These are phyloP conservation scores for Danaus plexippus DNA, from an alignment of 1,140 invertebrate genomes.

Conservation along the genomic window DNA sequence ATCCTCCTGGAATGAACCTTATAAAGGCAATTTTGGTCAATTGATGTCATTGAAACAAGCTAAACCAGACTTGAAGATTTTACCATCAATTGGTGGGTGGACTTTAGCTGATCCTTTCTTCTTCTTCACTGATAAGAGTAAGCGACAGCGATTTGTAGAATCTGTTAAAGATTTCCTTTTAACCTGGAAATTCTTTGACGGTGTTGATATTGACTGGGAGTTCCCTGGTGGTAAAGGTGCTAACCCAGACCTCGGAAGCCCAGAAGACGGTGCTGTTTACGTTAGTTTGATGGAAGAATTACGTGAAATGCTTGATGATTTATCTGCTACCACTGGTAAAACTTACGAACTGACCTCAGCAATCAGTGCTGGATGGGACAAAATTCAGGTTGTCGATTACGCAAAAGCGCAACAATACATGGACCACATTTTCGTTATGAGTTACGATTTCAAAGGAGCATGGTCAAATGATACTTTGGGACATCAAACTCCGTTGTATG, in stretches of 20 bases:
- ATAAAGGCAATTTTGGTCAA: conserved; percentile 66
- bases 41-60: conserved; percentile 63
- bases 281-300: conserved; percentile 59
- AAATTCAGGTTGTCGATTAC: conserved; percentile 63
- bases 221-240: conserved; percentile 66
- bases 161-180: conserved; percentile 62
- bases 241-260: conserved; percentile 52
- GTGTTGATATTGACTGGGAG: conserved; percentile 66
- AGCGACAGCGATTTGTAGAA: conserved; percentile 54
- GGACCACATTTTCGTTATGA: conserved; percentile 66
- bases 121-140: conserved; percentile 55
- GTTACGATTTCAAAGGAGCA: conserved; percentile 63
- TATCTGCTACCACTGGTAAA: conserved; percentile 49
- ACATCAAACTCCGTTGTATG: conserved; percentile 55
- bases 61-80: conserved; percentile 58
- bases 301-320: conserved; percentile 55
- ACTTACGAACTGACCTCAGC: conserved; percentile 64
- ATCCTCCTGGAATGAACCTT: conserved; percentile 63
- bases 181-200: conserved; percentile 68
- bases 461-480: conserved; percentile 63
- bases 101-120: conserved; percentile 67
- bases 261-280: conserved; percentile 54
- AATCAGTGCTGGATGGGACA: conserved; percentile 64
- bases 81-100: conserved; percentile 63
- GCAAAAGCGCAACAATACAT: conserved; percentile 58